Percentiles rank a stretch among this genome's conserved stretches.
phyloP scores from a whole-genome alignment of 1,140 invertebrate species.

The Argopecten irradians region DNA sequence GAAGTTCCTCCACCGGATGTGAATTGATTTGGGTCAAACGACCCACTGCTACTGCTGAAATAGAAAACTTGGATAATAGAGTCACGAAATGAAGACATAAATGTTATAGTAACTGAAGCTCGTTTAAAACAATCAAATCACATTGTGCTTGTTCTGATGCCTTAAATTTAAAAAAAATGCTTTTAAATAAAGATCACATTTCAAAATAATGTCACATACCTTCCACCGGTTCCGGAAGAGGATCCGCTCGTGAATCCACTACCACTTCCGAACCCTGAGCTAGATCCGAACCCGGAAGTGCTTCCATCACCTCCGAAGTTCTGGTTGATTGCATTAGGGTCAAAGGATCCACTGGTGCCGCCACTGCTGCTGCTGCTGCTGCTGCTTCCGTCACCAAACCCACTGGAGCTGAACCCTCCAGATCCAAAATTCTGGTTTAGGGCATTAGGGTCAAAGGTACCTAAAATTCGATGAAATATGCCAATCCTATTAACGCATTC shows the following conservation, averaged over 20 bases:
- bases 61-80: background rate
- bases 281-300: background rate
- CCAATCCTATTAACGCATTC: too few relatives aligned
- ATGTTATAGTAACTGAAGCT: too few relatives aligned
- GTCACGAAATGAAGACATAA: background rate
- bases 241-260: conserved; percentile 36
- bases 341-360: background rate
- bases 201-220: background rate
- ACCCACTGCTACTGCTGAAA: conserved; percentile 1
- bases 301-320: background rate
- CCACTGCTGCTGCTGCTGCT: background rate
- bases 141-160: too few relatives aligned
- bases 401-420: background rate
- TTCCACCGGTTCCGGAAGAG: background rate
- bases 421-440: conserved; percentile 29
- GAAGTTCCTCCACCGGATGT: background rate
- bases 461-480: too few relatives aligned
- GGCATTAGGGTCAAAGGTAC: conserved; percentile 41
- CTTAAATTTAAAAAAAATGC: too few relatives aligned
- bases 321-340: background rate
- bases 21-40: conserved; percentile 43
- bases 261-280: background rate
- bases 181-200: background rate
- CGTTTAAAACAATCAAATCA: too few relatives aligned
- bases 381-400: conserved; percentile 15